phyloP scores from a whole-genome alignment of 2,113 vertebrate species.

The Triplophysa tibetana region DNA sequence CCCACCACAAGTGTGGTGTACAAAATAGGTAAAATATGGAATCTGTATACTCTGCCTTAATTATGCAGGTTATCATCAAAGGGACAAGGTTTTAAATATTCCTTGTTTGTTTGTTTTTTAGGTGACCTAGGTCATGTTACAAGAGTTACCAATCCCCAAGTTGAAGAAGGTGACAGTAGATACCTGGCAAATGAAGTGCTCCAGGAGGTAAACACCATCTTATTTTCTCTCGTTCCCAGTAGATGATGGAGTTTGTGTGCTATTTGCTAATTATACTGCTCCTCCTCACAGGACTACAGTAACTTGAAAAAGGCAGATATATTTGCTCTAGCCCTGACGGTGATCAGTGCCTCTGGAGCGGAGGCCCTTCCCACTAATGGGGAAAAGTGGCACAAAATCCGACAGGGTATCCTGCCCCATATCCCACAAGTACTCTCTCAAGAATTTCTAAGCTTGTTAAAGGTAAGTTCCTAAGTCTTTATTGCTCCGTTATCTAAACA shows the following conservation, averaged over 20 bases:
- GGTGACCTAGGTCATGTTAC: conserved; percentile 98
- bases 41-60: not conserved
- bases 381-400: conserved; percentile 94
- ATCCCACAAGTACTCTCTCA: conserved; percentile 91
- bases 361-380: conserved; percentile 93
- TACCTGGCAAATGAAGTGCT: conserved; percentile 96
- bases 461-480: conserved; percentile 69
- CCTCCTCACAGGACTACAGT: conserved; percentile 82
- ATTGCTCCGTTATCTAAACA: too few species aligned
- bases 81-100: not conserved
- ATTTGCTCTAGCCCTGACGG: conserved; percentile 92
- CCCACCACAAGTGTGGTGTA: conserved; percentile 83
- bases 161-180: conserved; percentile 96
- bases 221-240: not conserved
- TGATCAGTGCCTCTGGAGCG: conserved; percentile 87
- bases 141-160: conserved; percentile 89
- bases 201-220: conserved; percentile 82
- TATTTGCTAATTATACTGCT: not conserved
- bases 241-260: not conserved
- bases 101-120: conserved; percentile 53
- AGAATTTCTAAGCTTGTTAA: conserved; percentile 86
- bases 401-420: conserved; percentile 86
- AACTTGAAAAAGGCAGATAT: conserved; percentile 91
- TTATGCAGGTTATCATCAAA: not conserved
- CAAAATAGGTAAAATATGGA: conserved; percentile 86